These are phyloP conservation scores for Orthonychiurus folsomi DNA, from an alignment of 2,888 invertebrate species.

Conservation along the genomic window DNA sequence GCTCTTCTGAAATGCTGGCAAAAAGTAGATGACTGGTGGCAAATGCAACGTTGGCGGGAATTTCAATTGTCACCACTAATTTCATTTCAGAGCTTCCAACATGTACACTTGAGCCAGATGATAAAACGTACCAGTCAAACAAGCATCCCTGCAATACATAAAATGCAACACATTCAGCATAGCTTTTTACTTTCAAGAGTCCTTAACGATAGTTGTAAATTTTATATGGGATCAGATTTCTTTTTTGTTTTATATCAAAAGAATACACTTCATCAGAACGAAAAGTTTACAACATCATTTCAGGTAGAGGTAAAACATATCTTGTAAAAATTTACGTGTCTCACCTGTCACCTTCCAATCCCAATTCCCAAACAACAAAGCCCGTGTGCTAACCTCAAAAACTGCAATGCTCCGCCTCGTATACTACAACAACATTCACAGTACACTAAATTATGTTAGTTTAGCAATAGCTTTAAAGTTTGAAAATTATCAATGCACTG, in stretches of 20 bases:
- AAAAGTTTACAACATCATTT: conserved; percentile 38
- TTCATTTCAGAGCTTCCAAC: conserved; percentile 90
- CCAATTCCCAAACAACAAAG: conserved; percentile 86
- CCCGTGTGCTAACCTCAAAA: conserved; percentile 71
- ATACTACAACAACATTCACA: conserved; percentile 52
- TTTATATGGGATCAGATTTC: no score
- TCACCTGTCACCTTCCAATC: conserved; percentile 72
- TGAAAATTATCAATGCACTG: conserved; percentile 1
- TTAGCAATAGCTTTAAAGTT: background rate
- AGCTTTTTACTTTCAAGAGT: no score
- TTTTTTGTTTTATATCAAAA: no score
- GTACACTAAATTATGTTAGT: no score
- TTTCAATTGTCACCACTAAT: no score
- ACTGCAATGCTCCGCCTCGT: conserved; percentile 70
- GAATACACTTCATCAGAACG: conserved; percentile 36
- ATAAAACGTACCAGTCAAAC: conserved; percentile 75
- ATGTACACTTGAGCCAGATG: conserved; percentile 93
- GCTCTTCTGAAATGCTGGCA: conserved; percentile 59
- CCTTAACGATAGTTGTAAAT: no score
- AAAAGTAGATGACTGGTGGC: conserved; percentile 85
- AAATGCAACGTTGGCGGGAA: conserved; percentile 81
- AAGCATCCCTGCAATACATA: conserved; percentile 59
- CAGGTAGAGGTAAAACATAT: no score
- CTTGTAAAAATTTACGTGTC: no score
- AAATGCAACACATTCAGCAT: conserved; percentile 8